Conservation (phyloP, 2,113 vertebrate genomes). For the Scolopax mira region DNA sequence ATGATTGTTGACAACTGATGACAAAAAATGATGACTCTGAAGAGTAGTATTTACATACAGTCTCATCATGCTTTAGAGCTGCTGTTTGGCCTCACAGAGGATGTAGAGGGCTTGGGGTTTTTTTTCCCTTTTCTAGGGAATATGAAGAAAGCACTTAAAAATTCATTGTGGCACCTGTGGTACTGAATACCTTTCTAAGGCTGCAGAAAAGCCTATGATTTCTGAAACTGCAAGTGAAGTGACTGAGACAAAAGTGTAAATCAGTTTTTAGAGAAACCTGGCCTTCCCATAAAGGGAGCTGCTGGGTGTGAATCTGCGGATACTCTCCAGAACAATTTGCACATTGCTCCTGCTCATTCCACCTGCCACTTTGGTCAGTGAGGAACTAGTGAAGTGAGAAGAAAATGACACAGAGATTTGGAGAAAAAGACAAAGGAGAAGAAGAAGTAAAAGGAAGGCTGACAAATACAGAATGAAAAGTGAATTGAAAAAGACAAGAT, state of each 20-base stretch:
- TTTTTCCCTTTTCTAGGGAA: background rate
- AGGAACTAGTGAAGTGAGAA: conserved; percentile 24
- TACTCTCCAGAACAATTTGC: conserved; percentile 10
- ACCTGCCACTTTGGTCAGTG: background rate
- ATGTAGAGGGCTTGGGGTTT: background rate
- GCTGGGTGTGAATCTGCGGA: background rate
- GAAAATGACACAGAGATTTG: conserved; percentile 4
- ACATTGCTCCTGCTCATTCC: background rate
- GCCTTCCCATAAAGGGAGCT: background rate
- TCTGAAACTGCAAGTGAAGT: background rate
- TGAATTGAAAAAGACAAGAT: conserved; percentile 35
- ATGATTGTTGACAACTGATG: too few relatives aligned
- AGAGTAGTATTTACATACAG: background rate
- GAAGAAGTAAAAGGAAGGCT: background rate
- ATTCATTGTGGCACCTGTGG: background rate
- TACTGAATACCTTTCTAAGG: background rate
- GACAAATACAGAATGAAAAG: conserved; percentile 28
- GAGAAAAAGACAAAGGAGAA: background rate
- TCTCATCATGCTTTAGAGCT: background rate
- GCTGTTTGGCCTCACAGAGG: background rate
- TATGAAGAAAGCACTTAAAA: background rate
- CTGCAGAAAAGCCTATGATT: background rate
- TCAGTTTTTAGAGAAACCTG: background rate
- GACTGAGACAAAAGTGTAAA: background rate
- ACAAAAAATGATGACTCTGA: too few relatives aligned